phyloP scores from a whole-genome alignment of 2,797 vertebrate species.

The Poecilia velifera region DNA sequence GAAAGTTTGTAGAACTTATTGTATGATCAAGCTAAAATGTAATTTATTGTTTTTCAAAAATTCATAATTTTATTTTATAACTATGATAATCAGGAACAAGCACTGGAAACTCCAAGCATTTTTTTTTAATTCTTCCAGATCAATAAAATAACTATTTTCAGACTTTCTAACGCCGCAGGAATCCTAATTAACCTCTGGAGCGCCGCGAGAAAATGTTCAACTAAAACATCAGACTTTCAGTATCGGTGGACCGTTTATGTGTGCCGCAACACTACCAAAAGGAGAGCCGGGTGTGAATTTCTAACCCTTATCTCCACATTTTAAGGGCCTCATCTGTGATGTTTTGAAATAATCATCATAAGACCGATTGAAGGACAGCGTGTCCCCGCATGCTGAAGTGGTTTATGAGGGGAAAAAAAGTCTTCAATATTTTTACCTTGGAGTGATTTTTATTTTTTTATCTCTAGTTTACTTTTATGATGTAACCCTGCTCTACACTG shows the following conservation, averaged over 20 bases:
- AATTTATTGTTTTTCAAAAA: background rate
- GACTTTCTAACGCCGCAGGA: background rate
- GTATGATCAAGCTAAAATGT: background rate
- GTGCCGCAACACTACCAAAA: background rate
- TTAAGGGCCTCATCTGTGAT: conserved; percentile 16
- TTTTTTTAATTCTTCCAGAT: background rate
- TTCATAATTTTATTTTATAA: background rate
- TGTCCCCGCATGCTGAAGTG: conserved; percentile 7
- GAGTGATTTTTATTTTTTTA: background rate
- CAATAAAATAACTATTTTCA: background rate
- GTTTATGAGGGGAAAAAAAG: background rate
- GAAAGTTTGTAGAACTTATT: too few species aligned
- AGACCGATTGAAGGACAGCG: conserved; percentile 16
- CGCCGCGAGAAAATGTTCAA: background rate
- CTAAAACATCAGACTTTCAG: background rate
- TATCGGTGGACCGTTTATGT: background rate
- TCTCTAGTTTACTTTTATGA: conserved; percentile 6
- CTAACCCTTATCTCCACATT: background rate
- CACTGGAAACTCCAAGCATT: background rate
- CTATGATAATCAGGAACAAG: background rate
- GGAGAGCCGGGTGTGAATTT: background rate
- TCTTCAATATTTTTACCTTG: conserved; percentile 16
- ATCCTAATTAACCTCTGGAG: background rate
- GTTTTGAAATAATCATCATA: conserved; percentile 9
- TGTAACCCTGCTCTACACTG: conserved; percentile 2